Evolutionary conservation across 2,797 vertebrate species (phyloP).

Genomic region (Cossypha niveicapilla): DNA sequence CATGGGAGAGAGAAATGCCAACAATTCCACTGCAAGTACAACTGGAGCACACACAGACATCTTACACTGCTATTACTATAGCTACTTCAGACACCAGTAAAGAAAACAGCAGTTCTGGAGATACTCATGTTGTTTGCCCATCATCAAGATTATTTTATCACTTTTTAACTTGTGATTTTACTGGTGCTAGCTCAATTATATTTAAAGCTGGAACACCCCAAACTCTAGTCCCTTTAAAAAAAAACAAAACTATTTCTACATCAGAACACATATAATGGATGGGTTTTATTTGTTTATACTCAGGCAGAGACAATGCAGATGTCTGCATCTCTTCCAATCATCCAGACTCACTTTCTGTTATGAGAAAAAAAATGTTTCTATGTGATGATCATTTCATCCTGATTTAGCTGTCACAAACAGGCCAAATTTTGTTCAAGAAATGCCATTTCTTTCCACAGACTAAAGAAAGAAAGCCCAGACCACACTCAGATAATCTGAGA

Average conservation of each 20-base stretch:
- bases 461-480: not conserved
- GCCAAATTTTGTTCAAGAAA: not conserved
- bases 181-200: not conserved
- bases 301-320: not conserved
- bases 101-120: not conserved
- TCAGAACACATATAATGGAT: not conserved
- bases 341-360: not conserved
- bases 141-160: not conserved
- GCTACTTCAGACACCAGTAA: not conserved
- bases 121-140: rapidly evolving
- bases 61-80: not conserved
- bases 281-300: not conserved
- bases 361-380: not conserved
- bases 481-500: not conserved
- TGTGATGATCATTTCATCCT: not conserved
- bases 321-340: not conserved
- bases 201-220: not conserved
- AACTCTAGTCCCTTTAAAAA: not conserved
- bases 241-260: not conserved
- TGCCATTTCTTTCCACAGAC: not conserved
- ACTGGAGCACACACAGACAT: not conserved
- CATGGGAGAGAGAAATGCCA: not conserved
- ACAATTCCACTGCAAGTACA: not conserved
- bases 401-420: not conserved
- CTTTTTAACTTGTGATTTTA: not conserved